Percentiles rank a stretch among this genome's conserved stretches.
Evolutionary conservation across 2,888 invertebrate species (phyloP).

Genomic region (Eupithecia pulchellata): DNA sequence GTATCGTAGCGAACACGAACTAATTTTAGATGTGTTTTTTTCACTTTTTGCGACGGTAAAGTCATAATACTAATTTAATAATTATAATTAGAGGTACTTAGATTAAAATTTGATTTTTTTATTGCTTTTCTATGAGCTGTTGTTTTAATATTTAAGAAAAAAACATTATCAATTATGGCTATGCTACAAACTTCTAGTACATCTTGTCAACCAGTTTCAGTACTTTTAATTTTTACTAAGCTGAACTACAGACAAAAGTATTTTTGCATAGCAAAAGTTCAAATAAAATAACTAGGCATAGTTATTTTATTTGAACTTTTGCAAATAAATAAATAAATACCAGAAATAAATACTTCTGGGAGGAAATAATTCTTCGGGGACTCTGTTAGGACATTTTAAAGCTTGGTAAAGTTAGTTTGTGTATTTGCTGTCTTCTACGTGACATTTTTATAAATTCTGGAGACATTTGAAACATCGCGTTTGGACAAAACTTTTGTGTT

Average conservation of each 20-base stretch:
- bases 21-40: no score
- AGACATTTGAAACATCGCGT: background rate
- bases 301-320: no score
- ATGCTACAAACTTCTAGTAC: background rate
- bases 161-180: no score
- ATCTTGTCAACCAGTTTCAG: background rate
- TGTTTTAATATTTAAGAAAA: no score
- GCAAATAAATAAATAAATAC: background rate
- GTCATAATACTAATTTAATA: no score
- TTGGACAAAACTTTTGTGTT: background rate
- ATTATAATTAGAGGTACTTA: no score
- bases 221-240: background rate
- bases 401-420: background rate
- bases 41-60: no score
- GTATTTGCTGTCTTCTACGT: background rate
- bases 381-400: slow-evolving; percentile 1
- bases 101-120: no score
- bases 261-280: background rate
- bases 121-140: no score
- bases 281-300: background rate
- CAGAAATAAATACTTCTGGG: background rate
- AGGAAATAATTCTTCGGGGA: background rate
- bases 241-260: background rate
- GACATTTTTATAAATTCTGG: background rate
- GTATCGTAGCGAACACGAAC: no score